Conservation (phyloP, 2,888 invertebrate species). For the Disparrhopalites patrizii region DNA sequence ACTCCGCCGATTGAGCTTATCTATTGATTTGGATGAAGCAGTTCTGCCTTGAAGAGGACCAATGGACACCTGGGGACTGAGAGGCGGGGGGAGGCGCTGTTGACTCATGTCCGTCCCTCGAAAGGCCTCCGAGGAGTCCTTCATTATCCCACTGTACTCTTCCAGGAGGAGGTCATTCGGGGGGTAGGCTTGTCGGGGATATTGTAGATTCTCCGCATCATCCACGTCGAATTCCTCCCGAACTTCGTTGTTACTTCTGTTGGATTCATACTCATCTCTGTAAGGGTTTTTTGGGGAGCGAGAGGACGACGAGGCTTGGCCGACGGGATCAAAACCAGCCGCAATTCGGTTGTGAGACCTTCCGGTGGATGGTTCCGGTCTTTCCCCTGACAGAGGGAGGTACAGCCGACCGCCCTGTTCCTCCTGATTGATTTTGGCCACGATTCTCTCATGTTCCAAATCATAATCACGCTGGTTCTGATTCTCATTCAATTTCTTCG, state of each 20-base stretch:
- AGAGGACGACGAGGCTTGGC: background rate
- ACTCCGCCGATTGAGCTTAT: background rate
- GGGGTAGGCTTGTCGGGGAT: background rate
- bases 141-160: conserved; percentile 4
- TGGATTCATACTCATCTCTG: background rate
- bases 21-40: background rate
- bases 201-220: background rate
- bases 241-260: conserved; percentile 8
- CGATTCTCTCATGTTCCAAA: background rate
- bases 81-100: background rate
- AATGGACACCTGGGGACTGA: conserved; percentile 2
- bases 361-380: background rate
- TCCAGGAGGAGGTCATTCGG: conserved; percentile 4
- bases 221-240: conserved; percentile 17
- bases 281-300: background rate
- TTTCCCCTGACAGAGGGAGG: background rate
- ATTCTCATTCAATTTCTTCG: background rate
- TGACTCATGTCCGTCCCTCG: background rate
- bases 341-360: conserved; percentile 4
- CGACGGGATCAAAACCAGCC: conserved; percentile 8
- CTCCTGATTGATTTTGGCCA: background rate
- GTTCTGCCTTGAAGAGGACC: background rate
- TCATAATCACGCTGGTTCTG: background rate
- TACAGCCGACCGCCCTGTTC: background rate
- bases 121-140: background rate